A percentile compares a stretch with the other conserved stretches of the same genome.
These are phyloP conservation scores for Mesorhabditis spiculigera DNA, from an alignment of 2,888 invertebrate genomes.

Conservation along the genomic window DNA sequence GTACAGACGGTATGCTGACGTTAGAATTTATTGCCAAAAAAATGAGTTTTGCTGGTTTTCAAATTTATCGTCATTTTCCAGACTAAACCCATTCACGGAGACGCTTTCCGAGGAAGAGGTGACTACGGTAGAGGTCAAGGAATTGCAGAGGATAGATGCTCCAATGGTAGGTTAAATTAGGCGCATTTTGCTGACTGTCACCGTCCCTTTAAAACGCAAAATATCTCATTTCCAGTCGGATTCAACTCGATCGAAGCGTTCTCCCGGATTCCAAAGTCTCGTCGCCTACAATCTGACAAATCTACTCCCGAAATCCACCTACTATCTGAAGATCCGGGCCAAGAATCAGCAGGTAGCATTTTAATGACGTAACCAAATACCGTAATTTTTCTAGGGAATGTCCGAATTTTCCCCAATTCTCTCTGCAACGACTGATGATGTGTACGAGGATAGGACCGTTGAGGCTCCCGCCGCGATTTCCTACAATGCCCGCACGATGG, in stretches of 20 bases:
- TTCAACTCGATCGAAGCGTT: not conserved
- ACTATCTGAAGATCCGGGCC: slow-evolving; percentile 35
- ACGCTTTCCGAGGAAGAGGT: slow-evolving; percentile 21
- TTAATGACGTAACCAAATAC: not conserved
- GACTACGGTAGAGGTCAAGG: slow-evolving; percentile 21
- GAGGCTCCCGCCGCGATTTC: slow-evolving; percentile 21
- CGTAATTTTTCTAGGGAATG: slow-evolving; percentile 20
- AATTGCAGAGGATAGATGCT: slow-evolving; percentile 14
- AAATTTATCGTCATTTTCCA: slow-evolving; percentile 11
- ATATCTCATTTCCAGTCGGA: not conserved
- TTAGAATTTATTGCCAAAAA: not conserved
- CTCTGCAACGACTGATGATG: slow-evolving; percentile 44
- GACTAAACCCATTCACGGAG: slow-evolving; percentile 32
- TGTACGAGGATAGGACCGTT: slow-evolving; percentile 27
- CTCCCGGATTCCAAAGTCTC: not conserved
- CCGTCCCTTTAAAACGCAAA: not conserved
- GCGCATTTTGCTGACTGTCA: no score
- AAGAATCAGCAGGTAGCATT: slow-evolving; percentile 17
- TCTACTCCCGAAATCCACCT: slow-evolving; percentile 40
- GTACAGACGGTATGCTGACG: slow-evolving; percentile 12
- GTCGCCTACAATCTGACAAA: slow-evolving; percentile 42
- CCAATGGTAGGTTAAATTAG: not conserved
- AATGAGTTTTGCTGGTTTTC: not conserved
- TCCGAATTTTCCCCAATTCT: slow-evolving; percentile 46
- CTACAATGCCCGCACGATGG: slow-evolving; percentile 21